Conservation (phyloP, 2,888 invertebrate genomes). For the Lapara coniferarum region DNA sequence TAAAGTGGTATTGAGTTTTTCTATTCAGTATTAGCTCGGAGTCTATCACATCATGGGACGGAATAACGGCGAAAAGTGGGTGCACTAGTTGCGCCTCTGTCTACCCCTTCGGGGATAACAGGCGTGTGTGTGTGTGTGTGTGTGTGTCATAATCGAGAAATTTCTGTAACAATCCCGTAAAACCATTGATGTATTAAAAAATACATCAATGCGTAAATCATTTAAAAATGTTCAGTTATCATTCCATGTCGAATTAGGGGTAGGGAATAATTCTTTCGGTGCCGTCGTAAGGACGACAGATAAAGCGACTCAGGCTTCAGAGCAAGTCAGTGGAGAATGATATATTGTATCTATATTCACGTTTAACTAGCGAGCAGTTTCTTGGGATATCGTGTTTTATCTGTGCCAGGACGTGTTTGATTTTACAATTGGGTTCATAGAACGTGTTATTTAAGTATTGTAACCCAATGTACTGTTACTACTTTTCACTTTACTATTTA, state of each 20-base stretch:
- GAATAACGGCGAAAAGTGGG: too few species aligned
- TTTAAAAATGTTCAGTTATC: conserved; percentile 44
- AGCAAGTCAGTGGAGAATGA: conserved; percentile 57
- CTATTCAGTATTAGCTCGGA: too few species aligned
- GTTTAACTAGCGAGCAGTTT: conserved; percentile 50
- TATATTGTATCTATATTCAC: conserved; percentile 51
- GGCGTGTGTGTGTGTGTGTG: too few species aligned
- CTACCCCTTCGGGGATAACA: too few species aligned
- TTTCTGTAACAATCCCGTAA: conserved; percentile 7
- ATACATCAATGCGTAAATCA: too few species aligned
- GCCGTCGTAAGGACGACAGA: conserved; percentile 44
- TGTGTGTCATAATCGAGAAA: too few species aligned
- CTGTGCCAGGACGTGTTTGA: conserved; percentile 28
- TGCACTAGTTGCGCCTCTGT: too few species aligned
- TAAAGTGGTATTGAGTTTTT: too few species aligned
- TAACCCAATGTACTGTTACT: too few species aligned
- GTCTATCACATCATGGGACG: too few species aligned
- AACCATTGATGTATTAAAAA: too few species aligned
- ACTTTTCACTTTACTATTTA: too few species aligned
- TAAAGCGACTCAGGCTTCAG: conserved; percentile 49
- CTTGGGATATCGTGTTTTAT: conserved; percentile 37
- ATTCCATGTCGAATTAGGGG: conserved; percentile 41
- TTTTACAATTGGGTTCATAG: conserved; percentile 24
- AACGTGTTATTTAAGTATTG: not conserved
- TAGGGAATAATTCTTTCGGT: conserved; percentile 49